Percentiles rank a stretch among this genome's conserved stretches.
These are phyloP conservation scores for Sphaeramia orbicularis DNA, from an alignment of 2,797 vertebrate species.

Conservation along the genomic window DNA sequence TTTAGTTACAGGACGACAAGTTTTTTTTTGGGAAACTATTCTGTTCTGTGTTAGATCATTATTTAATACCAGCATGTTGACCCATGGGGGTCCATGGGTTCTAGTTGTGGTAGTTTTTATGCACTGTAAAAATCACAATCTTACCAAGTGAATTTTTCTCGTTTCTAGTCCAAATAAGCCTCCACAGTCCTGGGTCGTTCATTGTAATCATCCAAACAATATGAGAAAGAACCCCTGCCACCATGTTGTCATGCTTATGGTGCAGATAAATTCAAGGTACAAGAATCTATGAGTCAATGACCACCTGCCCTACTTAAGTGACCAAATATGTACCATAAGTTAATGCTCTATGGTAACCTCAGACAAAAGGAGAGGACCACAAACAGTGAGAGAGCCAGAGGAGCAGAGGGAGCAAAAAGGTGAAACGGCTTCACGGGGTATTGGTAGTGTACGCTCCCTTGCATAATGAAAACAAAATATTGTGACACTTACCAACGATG, in stretches of 20 bases:
- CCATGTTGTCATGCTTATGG: neutral
- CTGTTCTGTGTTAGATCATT: no score
- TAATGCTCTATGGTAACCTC: constrained; percentile 38
- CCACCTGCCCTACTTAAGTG: constrained; percentile 14
- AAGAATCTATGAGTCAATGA: constrained; percentile 1
- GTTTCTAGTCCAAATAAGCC: no score
- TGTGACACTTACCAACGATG: neutral
- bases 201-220: neutral
- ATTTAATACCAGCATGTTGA: no score
- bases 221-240: neutral
- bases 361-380: neutral
- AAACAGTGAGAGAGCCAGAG: neutral
- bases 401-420: no score
- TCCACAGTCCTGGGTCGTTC: no score
- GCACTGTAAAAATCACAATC: no score
- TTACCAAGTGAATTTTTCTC: no score
- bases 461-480: neutral
- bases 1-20: no score
- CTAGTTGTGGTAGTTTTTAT: no score
- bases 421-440: neutral
- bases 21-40: no score
- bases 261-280: neutral
- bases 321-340: constrained; percentile 14
- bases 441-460: neutral
- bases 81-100: no score